phyloP scores from a whole-genome alignment of 2,113 vertebrate genomes.

The Perccottus glenii region DNA sequence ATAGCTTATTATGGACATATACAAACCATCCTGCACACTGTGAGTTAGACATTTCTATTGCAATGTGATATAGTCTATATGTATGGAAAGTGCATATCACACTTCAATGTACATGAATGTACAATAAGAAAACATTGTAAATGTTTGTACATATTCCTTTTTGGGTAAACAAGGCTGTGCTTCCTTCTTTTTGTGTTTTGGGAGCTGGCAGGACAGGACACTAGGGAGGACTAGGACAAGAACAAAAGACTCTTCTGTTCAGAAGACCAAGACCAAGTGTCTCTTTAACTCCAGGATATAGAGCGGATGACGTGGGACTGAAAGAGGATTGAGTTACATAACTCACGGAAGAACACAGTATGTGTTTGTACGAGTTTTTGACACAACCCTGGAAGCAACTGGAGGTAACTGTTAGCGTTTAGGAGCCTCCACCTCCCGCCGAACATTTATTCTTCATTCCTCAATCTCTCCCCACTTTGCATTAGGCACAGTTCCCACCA shows the following conservation, averaged over 20 bases:
- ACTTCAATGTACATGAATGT: slow-evolving; percentile 48
- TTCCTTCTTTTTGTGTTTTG: slow-evolving; percentile 38
- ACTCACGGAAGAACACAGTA: slow-evolving; percentile 52
- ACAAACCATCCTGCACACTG: slow-evolving; percentile 41
- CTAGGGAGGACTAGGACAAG: slow-evolving; percentile 17
- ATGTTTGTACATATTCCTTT: slow-evolving; percentile 29
- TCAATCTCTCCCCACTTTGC: slow-evolving; percentile 14
- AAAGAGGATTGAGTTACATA: slow-evolving; percentile 29
- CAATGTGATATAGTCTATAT: slow-evolving; percentile 46
- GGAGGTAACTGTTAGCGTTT: slow-evolving; percentile 38
- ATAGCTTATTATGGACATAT: slow-evolving; percentile 67
- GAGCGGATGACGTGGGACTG: slow-evolving; percentile 27
- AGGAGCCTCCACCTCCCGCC: slow-evolving; percentile 35
- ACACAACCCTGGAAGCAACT: slow-evolving; percentile 59
- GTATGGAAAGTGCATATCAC: slow-evolving; percentile 60
- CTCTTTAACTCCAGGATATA: slow-evolving; percentile 24
- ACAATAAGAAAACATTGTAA: slow-evolving; percentile 49
- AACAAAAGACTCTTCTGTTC: slow-evolving; percentile 43
- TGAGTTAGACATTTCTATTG: slow-evolving; percentile 62
- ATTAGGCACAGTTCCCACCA: slow-evolving; percentile 45
- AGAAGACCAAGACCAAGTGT: slow-evolving; percentile 40
- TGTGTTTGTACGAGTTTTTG: slow-evolving; percentile 14
- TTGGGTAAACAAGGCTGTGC: slow-evolving; percentile 22
- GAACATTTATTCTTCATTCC: slow-evolving; percentile 18
- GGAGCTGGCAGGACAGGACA: slow-evolving; percentile 23